Evolutionary conservation across 2,888 invertebrate species (phyloP).

Genomic region (Serripes groenlandicus): DNA sequence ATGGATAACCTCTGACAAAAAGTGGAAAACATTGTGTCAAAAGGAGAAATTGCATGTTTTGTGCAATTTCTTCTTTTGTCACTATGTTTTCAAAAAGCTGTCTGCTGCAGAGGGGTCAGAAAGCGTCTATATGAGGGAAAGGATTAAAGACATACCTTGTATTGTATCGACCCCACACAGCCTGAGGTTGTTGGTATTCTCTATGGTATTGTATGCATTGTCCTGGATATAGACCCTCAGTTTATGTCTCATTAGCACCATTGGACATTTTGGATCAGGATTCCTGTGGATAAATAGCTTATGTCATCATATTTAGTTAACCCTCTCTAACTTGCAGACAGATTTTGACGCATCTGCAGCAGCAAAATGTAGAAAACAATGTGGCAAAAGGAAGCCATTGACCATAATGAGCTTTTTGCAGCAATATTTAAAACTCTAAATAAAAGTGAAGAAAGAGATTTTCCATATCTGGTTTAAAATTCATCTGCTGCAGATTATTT

Average conservation of each 20-base stretch:
- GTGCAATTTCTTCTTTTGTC: no score
- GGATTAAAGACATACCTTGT: neutral
- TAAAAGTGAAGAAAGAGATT: neutral
- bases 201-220: slow-evolving; percentile 17
- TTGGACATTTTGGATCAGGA: slow-evolving; percentile 52
- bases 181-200: slow-evolving; percentile 48
- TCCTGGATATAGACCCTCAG: slow-evolving; percentile 47
- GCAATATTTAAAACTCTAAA: neutral
- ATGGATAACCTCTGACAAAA: no score
- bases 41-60: no score
- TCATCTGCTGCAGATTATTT: no score
- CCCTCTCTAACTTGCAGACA: neutral
- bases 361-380: neutral
- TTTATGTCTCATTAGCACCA: slow-evolving; percentile 45
- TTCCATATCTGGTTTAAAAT: no score
- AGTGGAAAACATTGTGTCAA: no score
- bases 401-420: neutral
- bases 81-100: no score
- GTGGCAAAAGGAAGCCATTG: neutral
- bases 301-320: neutral
- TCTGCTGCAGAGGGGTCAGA: no score
- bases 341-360: neutral
- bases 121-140: no score
- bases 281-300: slow-evolving; percentile 36
- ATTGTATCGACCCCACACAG: slow-evolving; percentile 52